Percentiles rank a stretch among this genome's conserved stretches.
These are phyloP conservation scores for Trogon melanurus DNA, from an alignment of 2,113 vertebrate genomes.

Conservation along the genomic window DNA sequence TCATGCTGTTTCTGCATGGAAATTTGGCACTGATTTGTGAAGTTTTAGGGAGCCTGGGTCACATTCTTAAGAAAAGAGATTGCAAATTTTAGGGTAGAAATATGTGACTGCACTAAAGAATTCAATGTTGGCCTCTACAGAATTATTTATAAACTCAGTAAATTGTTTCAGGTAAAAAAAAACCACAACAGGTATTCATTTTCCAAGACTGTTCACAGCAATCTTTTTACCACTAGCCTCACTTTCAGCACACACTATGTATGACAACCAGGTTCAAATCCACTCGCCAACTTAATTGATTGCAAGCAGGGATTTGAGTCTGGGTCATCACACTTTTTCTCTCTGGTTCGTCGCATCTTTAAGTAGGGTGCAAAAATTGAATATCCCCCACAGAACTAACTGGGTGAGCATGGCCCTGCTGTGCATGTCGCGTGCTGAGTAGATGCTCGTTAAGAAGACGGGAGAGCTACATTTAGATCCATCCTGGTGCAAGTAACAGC, in stretches of 20 bases:
- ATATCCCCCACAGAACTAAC: neutral
- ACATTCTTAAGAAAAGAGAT: neutral
- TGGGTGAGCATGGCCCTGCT: neutral
- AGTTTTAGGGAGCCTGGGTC: neutral
- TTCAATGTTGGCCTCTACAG: neutral
- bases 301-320: neutral
- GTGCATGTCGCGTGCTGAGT: neutral
- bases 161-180: neutral
- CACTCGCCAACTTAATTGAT: neutral
- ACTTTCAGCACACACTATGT: neutral
- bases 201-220: neutral
- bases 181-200: neutral
- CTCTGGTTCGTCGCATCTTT: neutral
- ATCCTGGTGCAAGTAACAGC: neutral
- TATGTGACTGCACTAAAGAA: neutral
- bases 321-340: neutral
- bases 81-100: neutral
- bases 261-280: neutral
- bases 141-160: neutral
- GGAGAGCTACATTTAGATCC: neutral
- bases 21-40: neutral
- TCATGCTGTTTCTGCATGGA: neutral
- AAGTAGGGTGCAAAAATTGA: neutral
- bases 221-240: neutral
- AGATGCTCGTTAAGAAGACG: neutral